Percentiles rank a stretch among this genome's conserved stretches.
These are phyloP conservation scores for Dromaius novaehollandiae DNA, from an alignment of 2,113 vertebrate genomes.

Conservation along the genomic window DNA sequence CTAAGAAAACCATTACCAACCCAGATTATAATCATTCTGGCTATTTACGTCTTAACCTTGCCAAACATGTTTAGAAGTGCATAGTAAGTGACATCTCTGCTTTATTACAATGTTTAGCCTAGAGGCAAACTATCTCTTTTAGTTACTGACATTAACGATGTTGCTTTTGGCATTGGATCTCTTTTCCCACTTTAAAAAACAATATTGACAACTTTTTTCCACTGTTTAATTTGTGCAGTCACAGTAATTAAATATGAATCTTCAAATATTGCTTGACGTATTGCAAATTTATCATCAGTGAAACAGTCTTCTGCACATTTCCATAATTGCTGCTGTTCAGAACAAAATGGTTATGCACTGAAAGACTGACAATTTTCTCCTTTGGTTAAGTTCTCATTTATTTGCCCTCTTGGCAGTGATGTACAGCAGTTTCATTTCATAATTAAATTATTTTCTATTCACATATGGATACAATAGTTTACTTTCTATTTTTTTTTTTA, in stretches of 20 bases:
- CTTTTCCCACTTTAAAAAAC: conserved; percentile 27
- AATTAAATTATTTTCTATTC: conserved; percentile 51
- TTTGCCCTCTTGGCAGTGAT: conserved; percentile 34
- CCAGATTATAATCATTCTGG: background rate
- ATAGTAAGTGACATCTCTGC: conserved; percentile 12
- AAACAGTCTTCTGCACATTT: conserved; percentile 55
- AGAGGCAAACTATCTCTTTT: conserved; percentile 16
- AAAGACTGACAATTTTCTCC: conserved; percentile 45
- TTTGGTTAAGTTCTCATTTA: conserved; percentile 33
- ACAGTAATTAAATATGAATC: conserved; percentile 59
- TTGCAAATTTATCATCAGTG: conserved; percentile 48
- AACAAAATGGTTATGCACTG: conserved; percentile 13
- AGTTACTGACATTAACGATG: background rate
- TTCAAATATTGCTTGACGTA: conserved; percentile 52
- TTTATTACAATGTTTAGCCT: conserved; percentile 53
- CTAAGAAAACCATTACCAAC: conserved; percentile 29
- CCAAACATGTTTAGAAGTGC: conserved; percentile 19
- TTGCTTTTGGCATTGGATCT: conserved; percentile 61
- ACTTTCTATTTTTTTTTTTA: background rate
- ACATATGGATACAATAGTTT: background rate
- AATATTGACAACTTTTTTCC: conserved; percentile 56
- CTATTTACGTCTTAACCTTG: conserved; percentile 39
- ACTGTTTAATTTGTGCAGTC: conserved; percentile 26
- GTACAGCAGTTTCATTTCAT: background rate
- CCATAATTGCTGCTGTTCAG: conserved; percentile 43